Percentiles rank a stretch among this genome's conserved stretches.
These are phyloP conservation scores for Drosophila obscura DNA, from an alignment of 1,140 invertebrate species.

Conservation along the genomic window DNA sequence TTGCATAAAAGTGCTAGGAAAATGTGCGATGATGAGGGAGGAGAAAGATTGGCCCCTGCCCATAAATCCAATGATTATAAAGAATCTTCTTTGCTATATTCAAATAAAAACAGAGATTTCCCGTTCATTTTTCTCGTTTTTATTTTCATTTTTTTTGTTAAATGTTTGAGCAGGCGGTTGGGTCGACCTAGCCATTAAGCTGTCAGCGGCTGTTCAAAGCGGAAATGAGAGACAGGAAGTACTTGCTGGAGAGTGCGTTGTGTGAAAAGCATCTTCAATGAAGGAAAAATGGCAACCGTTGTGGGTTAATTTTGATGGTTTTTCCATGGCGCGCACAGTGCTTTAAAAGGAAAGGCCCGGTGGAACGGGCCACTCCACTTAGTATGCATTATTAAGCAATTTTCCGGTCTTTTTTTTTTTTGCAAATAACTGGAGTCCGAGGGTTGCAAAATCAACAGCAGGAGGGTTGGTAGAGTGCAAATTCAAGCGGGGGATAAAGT, in stretches of 20 bases:
- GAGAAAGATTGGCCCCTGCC: slow-evolving; percentile 31
- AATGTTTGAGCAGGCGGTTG: slow-evolving; percentile 48
- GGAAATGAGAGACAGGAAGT: slow-evolving; percentile 63
- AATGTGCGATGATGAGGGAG: slow-evolving; percentile 18
- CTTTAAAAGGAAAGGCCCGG: slow-evolving; percentile 6
- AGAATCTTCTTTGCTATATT: slow-evolving; percentile 47
- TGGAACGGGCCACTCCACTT: slow-evolving; percentile 10
- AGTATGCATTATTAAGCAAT: slow-evolving; percentile 56
- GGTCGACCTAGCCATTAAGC: slow-evolving; percentile 52
- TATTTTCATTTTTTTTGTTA: slow-evolving; percentile 28
- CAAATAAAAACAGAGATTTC: slow-evolving; percentile 41
- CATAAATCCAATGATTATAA: slow-evolving; percentile 71
- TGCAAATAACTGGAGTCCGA: neutral
- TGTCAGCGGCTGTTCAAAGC: slow-evolving; percentile 56
- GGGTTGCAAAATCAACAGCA: neutral
- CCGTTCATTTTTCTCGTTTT: slow-evolving; percentile 32
- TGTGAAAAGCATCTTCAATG: slow-evolving; percentile 61
- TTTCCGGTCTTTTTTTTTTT: slow-evolving; percentile 10
- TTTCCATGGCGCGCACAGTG: slow-evolving; percentile 16
- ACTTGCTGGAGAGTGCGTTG: slow-evolving; percentile 35
- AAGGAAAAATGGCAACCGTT: slow-evolving; percentile 38
- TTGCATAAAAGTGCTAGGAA: slow-evolving; percentile 42
- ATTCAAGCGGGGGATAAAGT: too few relatives aligned
- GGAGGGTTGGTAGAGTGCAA: neutral
- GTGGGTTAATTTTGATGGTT: slow-evolving; percentile 51